Base-by-base conservation (phyloP, 2,888 invertebrate species). In the Graphium colonna region DNA sequence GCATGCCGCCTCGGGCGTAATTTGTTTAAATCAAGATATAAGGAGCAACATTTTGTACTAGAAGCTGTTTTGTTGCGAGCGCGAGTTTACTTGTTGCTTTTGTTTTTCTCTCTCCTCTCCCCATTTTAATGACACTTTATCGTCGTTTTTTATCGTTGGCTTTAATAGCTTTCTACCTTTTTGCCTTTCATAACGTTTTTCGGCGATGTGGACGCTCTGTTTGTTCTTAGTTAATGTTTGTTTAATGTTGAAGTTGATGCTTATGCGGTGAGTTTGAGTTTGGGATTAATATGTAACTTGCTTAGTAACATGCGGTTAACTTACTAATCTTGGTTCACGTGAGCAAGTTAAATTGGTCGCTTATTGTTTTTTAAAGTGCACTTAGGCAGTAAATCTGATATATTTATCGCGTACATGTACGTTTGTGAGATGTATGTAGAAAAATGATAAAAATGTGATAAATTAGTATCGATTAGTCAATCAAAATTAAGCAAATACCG, bases 11-110 rank as follows among this genome's bases (percentile, higher is more conserved):
- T 58, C 61, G 63, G 65, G 74, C 69, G 69, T 77, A 74, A 78
- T 77, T 75, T 76, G 75, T 75, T 73, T 77, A 75, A 76, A 78
- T 77, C 72, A 73, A 73, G 69, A 64, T 59, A 44, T 67, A n/a
- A n/a, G n/a, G n/a, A n/a, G n/a, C n/a, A n/a, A n/a, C n/a, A n/a
- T n/a, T n/a, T n/a, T n/a, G n/a, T n/a, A n/a, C n/a, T n/a, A n/a
- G n/a, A n/a, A n/a, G n/a, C n/a, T n/a, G n/a, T n/a, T n/a, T n/a
- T n/a, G 67, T 10, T 42, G 38, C 38, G 52, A 43, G 48, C 44
- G 53, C 38, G 53, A 39, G 31, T 31, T 49, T 39, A 53, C 53
- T 53, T 53, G 53, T 53, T 53, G 53, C 53, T 53, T 49, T 53
- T 39, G 33, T 53, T 49, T 39, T 28, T 18, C 21, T 31, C n/a